Evolutionary conservation across 2,888 invertebrate species (phyloP), one percentile per base, ranked within the genome.

Genomic region (Caradrina kadenii): DNA sequence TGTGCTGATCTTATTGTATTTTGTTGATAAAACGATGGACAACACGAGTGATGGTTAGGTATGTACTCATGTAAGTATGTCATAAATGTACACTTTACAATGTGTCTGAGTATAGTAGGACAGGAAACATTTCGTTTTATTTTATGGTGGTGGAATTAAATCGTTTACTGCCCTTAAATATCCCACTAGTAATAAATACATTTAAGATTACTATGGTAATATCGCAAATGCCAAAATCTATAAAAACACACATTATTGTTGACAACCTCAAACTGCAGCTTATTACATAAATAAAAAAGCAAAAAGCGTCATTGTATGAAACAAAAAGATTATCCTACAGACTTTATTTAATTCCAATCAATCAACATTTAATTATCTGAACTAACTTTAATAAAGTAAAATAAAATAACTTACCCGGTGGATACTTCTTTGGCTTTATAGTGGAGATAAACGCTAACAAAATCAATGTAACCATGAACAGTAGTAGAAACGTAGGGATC

Each of bases 381-480:
- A 26, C 26, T 26, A 26, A n/a, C 45, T 19, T 19, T 52, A 11
- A 17, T 55, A 21, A 50, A 48, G 22, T 7, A 22, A 49, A 13
- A 26, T 26, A 53, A 39, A 48, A 49, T 42, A 35, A 70, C 90
- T 87, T 90, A 96, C 96, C 96, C 83, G 96, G 96, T 3, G 96
- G 96, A 87, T 91, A 96, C 63, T 93, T 92, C 73, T 86, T 90
- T 0, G 96, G 96, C 81, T 94, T 96, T 35, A 86, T 86, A 31
- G 90, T 88, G 54, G 83, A 82, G 42, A 80, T 15, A 59, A 78
- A 75, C 49, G 61, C 70, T 56, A 79, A 85, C 19, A 80, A 76
- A 60, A 80, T 68, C 31, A 84, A 81, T 26, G 82, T 72, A 42
- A 87, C 69, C 48, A 86, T 59, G 61, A 79, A 69, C 69, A 86